Base-by-base conservation (phyloP, 2,797 vertebrate genomes). In the Heteromormyrus szaboi region DNA sequence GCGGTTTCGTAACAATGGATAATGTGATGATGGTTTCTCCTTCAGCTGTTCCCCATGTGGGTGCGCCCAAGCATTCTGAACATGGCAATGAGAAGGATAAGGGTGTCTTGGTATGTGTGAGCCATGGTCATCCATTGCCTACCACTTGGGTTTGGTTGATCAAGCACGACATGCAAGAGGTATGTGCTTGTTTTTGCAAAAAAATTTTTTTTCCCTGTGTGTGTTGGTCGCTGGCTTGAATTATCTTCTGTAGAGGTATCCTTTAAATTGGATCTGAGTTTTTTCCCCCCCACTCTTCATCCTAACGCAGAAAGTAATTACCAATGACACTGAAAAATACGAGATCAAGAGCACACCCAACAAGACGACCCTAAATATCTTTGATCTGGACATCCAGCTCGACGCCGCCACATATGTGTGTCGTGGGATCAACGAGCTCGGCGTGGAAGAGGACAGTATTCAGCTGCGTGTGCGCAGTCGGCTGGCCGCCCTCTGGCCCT, bases 401-500 rank as follows among this genome's bases (percentile, higher is more conserved):
- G 98, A 99, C 88, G 91, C 95, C 0, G 97, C 96, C 0, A 65
- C 93, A 0, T 99, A 99, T 19, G 0, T 37, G 29, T 99, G 99
- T 93, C 90, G 90, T 0, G 98, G 92, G 56, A 91, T 50, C 89
- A 99, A 90, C 2, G 2, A 92, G 0, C 0, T 92, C 0, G 98
- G 97, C 44, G 0, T 0, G 0, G 19, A 0, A 0, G 2, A 0
- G 0, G 95, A 94, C 46, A 17, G 0, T 0, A 95, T 97, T 87
- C 90, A 93, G 85, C 92, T 99, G 92, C 98, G 97, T 0, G 98
- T 99, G 0, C 98, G 98, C 90, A 98, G 97, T 91, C 97, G 96
- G 83, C 92, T 98, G 81, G 99, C 98, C 0, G 98, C 98, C 0
- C 97, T 99, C 46, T 99, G 99, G 99, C 99, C 99, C 9, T 99